Evolutionary conservation across 2,888 invertebrate species (phyloP).

Genomic region (Scrobipalpa costella): DNA sequence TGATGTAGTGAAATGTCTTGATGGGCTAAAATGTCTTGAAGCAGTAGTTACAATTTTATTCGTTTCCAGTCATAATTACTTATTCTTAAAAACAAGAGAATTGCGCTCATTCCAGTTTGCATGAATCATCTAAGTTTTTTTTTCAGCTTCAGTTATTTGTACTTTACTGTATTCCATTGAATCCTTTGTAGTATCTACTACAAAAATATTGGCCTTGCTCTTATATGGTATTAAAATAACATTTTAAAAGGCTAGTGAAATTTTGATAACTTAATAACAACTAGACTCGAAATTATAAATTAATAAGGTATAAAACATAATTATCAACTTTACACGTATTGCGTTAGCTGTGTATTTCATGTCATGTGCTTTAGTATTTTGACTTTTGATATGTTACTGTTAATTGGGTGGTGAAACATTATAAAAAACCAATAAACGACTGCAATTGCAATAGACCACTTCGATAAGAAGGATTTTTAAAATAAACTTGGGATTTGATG

Average conservation of each 20-base stretch:
- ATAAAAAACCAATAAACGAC: neutral
- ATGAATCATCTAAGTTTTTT: neutral
- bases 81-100: slow-evolving; percentile 3
- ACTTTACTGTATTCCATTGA: slow-evolving; percentile 35
- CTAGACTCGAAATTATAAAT: slow-evolving; percentile 74
- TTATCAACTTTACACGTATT: slow-evolving; percentile 45
- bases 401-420: neutral
- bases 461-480: neutral
- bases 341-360: slow-evolving; percentile 39
- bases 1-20: slow-evolving; percentile 48
- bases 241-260: slow-evolving; percentile 80
- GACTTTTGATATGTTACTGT: slow-evolving; percentile 31
- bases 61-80: neutral
- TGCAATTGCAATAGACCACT: neutral
- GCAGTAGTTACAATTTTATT: slow-evolving; percentile 7
- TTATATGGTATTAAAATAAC: slow-evolving; percentile 69
- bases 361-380: slow-evolving; percentile 40
- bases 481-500: neutral
- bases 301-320: slow-evolving; percentile 60
- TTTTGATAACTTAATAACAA: slow-evolving; percentile 78
- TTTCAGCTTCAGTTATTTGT: neutral
- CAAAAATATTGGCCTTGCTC: slow-evolving; percentile 71
- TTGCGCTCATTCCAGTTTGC: neutral
- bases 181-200: slow-evolving; percentile 49
- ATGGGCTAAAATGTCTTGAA: slow-evolving; percentile 45